Base-by-base conservation (phyloP, 2,888 invertebrate genomes). In the Eupithecia abbreviata region DNA sequence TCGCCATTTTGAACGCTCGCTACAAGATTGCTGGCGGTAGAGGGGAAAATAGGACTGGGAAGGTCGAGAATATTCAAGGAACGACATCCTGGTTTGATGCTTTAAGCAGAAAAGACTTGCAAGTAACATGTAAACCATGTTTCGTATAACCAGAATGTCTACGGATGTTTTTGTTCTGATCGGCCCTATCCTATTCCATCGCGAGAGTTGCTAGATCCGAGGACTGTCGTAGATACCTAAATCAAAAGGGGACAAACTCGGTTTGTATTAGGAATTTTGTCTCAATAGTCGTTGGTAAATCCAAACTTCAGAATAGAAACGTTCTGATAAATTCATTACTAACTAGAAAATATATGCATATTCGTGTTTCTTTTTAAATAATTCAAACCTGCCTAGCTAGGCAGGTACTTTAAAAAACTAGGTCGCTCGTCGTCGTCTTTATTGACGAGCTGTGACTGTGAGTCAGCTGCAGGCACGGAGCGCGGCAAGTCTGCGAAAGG, bases 401-500 rank as follows among this genome's bases (percentile, higher is more conserved):
- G n/a, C n/a, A 9, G 2, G 55, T n/a, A 18, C 18, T 58, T 55
- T 9, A 9, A 58, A 58, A 58, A 58, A 58, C n/a, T 18, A n/a
- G 18, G 3, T 58, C 1, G 62, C 30, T 62, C 62, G 62, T 10
- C 18, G 9, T 12, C 2, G 7, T 30, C 30, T 45, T n/a, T 6
- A 72, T 18, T 45, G 13, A 42, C 2, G 15, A 42, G 41, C 3
- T 15, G 18, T 0, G 10, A n/a, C 3, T 15, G 18, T 0, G 10
- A n/a, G n/a, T 45, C 68, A 43, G 55, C 30, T 41, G 30, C n/a
- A 15, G 51, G 13, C 62, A 18, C 67, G 18, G 10, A 58, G 49
- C 55, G 75, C 69, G 73, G 78, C 76, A 43, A 69, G 55, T n/a
- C 74, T 51, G 45, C 77, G 15, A 73, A 71, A 78, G 78, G 73